A percentile compares a stretch with the other conserved stretches of the same genome.
Conservation (phyloP, 1,140 invertebrate species). For the Sesamia nonagrioides region DNA sequence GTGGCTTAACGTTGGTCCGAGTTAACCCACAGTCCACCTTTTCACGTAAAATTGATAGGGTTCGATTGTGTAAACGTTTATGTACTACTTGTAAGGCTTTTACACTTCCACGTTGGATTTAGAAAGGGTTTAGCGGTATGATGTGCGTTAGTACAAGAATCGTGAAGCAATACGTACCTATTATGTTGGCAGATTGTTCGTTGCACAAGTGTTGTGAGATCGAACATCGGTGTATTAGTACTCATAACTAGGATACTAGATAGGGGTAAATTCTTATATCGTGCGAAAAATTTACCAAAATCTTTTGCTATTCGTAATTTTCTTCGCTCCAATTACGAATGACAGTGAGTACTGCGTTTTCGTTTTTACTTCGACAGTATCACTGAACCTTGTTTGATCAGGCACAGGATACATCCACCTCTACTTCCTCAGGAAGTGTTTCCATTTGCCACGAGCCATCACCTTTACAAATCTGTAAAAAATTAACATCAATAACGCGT, state of each 20-base stretch:
- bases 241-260: slow-evolving; percentile 17
- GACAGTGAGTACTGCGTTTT: not conserved
- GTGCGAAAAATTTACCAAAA: not conserved
- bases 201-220: slow-evolving; percentile 37
- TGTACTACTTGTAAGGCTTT: slow-evolving; percentile 26
- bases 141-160: slow-evolving; percentile 18
- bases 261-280: not conserved
- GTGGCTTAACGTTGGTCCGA: slow-evolving; percentile 63
- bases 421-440: slow-evolving; percentile 62
- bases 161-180: slow-evolving; percentile 39
- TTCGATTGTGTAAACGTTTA: slow-evolving; percentile 59
- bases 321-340: not conserved
- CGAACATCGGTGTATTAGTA: slow-evolving; percentile 11
- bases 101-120: slow-evolving; percentile 16
- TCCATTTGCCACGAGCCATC: slow-evolving; percentile 82
- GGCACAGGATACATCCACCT: slow-evolving; percentile 36
- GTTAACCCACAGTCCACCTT: slow-evolving; percentile 55
- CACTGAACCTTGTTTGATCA: slow-evolving; percentile 55
- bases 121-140: slow-evolving; percentile 27
- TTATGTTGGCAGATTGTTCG: slow-evolving; percentile 31
- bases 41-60: slow-evolving; percentile 65
- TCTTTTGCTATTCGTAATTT: not conserved
- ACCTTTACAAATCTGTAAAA: slow-evolving; percentile 70
- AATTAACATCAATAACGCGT: slow-evolving; percentile 73
- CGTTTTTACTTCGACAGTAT: not conserved